Evolutionary conservation across 2,888 invertebrate genomes (phyloP).

Genomic region (Dorcus hopei): DNA sequence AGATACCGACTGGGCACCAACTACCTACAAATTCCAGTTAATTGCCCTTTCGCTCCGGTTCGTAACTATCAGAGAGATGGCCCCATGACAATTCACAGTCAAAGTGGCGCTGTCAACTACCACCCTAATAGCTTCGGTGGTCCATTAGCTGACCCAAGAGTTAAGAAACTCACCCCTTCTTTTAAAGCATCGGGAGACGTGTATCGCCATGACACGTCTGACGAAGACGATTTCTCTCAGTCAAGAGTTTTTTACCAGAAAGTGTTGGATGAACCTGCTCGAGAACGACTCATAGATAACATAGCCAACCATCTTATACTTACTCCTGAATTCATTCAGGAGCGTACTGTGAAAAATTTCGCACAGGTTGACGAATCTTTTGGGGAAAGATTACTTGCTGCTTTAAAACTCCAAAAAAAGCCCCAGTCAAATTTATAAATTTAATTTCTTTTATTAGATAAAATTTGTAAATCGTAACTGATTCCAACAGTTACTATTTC

Average conservation of each 20-base stretch:
- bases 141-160: constrained; percentile 68
- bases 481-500: constrained; percentile 2
- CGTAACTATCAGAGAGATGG: constrained; percentile 91
- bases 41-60: constrained; percentile 78
- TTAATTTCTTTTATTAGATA: constrained; percentile 2
- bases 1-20: constrained; percentile 88
- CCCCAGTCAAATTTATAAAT: constrained; percentile 30
- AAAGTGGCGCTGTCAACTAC: constrained; percentile 89
- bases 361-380: constrained; percentile 75
- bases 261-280: constrained; percentile 57
- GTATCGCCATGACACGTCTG: constrained; percentile 72
- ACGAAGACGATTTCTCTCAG: constrained; percentile 91
- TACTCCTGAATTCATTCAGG: constrained; percentile 83
- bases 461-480: constrained; percentile 11
- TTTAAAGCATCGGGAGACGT: constrained; percentile 71
- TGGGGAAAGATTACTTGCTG: constrained; percentile 67
- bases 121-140: constrained; percentile 95
- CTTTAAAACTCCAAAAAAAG: constrained; percentile 30
- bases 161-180: constrained; percentile 57
- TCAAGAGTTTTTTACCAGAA: constrained; percentile 72
- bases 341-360: constrained; percentile 82
- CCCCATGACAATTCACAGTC: constrained; percentile 72
- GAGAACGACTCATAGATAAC: constrained; percentile 67
- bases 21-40: constrained; percentile 89
- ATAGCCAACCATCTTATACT: constrained; percentile 73